Percentiles rank a stretch among this genome's conserved stretches.
These are phyloP conservation scores for Euglossa dilemma DNA, from an alignment of 1,140 invertebrate species.

Conservation along the genomic window DNA sequence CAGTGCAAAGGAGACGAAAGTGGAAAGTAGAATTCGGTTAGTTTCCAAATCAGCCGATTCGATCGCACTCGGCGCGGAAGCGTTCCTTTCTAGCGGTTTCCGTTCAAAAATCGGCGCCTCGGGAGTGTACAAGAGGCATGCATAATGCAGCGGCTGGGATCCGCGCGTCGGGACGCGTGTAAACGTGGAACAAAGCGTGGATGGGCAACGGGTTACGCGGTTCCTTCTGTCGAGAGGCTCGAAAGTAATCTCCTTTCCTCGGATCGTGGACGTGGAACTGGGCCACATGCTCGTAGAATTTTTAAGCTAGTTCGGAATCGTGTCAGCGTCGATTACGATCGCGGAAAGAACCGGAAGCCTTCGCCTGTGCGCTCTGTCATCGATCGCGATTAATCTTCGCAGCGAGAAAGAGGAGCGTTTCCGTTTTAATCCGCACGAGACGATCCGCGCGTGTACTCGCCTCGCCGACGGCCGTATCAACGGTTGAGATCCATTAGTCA, in stretches of 20 bases:
- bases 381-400: not conserved
- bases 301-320: no score
- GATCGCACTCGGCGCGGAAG: not conserved
- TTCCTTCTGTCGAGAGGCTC: not conserved
- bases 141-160: not conserved
- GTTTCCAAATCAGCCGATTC: not conserved
- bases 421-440: not conserved
- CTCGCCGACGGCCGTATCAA: constrained; percentile 2
- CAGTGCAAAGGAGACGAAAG: no score
- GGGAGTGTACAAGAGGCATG: not conserved
- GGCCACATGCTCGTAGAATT: not conserved
- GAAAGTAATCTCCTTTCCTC: not conserved
- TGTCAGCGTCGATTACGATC: no score
- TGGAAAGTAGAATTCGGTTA: not conserved
- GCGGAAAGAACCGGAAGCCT: no score
- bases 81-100: not conserved
- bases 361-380: not conserved
- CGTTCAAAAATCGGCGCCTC: not conserved
- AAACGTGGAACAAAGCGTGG: not conserved
- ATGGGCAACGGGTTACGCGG: not conserved
- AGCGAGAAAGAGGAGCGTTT: no score
- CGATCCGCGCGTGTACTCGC: no score
- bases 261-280: not conserved
- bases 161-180: not conserved
- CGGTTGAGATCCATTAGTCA: constrained; percentile 23